Conservation (phyloP, 2,113 vertebrate genomes). For the Scophthalmus maximus region DNA sequence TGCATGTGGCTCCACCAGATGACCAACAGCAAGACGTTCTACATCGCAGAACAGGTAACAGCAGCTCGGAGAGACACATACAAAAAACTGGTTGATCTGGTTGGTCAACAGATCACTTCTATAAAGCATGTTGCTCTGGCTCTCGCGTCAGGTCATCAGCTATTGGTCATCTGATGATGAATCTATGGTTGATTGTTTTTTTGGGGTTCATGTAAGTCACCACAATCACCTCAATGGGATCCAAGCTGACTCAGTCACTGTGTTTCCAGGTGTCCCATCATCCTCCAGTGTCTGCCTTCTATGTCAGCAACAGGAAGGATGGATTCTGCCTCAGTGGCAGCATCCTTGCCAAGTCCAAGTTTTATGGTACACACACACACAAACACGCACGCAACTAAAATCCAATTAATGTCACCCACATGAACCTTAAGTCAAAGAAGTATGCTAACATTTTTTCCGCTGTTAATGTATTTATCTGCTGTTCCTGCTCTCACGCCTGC, state of each 20-base stretch:
- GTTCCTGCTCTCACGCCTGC: not conserved
- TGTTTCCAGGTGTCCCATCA: constrained; percentile 94
- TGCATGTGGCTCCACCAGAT: constrained; percentile 97
- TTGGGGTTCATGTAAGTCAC: not conserved
- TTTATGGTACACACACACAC: constrained; percentile 88
- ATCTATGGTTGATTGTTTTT: not conserved
- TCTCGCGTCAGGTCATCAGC: no score
- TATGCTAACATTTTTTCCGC: not conserved
- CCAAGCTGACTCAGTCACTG: not conserved
- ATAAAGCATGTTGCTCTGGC: not conserved
- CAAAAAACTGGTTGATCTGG: not conserved
- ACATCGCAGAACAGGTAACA: constrained; percentile 96
- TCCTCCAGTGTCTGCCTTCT: constrained; percentile 97
- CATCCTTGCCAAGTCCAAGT: constrained; percentile 99
- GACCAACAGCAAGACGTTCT: constrained; percentile 98
- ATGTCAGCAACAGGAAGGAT: constrained; percentile 98
- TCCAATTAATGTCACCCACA: not conserved
- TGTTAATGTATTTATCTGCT: no score
- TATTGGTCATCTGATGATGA: not conserved
- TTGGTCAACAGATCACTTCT: not conserved
- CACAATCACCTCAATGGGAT: not conserved
- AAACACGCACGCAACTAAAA: not conserved
- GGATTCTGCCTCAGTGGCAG: constrained; percentile 98
- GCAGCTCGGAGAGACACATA: not conserved
- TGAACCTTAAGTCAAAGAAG: not conserved